phyloP scores from a whole-genome alignment of 2,888 invertebrate species.

The Drosophila melanosoma region DNA sequence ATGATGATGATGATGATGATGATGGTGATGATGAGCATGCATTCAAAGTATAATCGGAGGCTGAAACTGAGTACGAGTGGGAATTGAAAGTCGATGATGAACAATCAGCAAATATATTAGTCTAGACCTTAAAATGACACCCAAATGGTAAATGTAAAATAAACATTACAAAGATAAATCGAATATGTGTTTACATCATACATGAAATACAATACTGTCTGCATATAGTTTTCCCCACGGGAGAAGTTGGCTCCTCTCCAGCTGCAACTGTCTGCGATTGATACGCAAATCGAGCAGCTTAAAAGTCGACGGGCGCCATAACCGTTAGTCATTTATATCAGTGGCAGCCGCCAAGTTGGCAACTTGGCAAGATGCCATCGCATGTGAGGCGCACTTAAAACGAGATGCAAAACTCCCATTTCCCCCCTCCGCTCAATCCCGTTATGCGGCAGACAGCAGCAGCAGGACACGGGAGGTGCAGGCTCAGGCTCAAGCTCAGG shows the following conservation, averaged over 20 bases:
- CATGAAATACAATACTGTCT: neutral
- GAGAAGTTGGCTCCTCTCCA: slow-evolving; percentile 1
- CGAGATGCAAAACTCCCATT: slow-evolving; percentile 36
- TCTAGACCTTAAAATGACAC: neutral
- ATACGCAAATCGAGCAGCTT: slow-evolving; percentile 49
- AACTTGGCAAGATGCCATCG: slow-evolving; percentile 53
- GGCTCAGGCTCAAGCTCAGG: slow-evolving; percentile 11
- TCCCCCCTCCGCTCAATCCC: neutral
- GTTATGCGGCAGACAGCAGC: slow-evolving; percentile 5
- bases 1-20: neutral
- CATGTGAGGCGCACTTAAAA: slow-evolving; percentile 38
- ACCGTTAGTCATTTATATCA: slow-evolving; percentile 49
- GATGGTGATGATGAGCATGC: neutral
- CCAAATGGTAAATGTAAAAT: neutral
- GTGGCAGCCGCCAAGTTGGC: slow-evolving; percentile 40
- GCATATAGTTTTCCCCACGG: neutral
- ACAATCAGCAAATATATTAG: neutral
- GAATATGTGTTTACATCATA: neutral
- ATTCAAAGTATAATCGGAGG: neutral
- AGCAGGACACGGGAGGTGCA: slow-evolving; percentile 8
- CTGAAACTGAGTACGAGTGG: neutral
- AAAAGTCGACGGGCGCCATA: slow-evolving; percentile 37
- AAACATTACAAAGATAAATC: neutral
- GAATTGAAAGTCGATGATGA: neutral
- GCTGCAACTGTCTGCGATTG: slow-evolving; percentile 27